A percentile compares a stretch with the other conserved stretches of the same genome.
These are phyloP conservation scores for Pterobdella sp. DNA, from an alignment of 2,888 invertebrate genomes.

Conservation along the genomic window DNA sequence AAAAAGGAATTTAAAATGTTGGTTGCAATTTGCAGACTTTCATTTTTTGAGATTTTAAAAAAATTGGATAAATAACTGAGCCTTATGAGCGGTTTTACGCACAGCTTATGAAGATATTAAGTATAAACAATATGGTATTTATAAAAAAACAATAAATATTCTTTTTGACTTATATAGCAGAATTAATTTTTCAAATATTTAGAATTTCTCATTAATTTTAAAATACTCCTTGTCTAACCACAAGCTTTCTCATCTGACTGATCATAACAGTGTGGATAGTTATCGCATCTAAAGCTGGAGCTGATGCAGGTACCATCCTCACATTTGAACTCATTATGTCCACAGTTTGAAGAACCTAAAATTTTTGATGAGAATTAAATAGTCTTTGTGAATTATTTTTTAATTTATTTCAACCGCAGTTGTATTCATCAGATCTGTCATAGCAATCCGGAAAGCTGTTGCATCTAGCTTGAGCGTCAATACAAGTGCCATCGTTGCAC, in stretches of 20 bases:
- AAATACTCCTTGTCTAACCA: too few relatives aligned
- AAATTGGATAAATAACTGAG: too few relatives aligned
- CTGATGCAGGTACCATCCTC: slow-evolving; percentile 32
- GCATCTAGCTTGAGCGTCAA: slow-evolving; percentile 29
- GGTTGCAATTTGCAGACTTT: too few relatives aligned
- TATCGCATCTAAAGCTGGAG: slow-evolving; percentile 30
- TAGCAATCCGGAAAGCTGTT: slow-evolving; percentile 33
- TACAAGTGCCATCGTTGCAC: slow-evolving; percentile 33
- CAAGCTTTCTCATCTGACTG: slow-evolving; percentile 33
- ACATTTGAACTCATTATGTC: slow-evolving; percentile 32
- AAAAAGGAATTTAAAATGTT: too few relatives aligned
- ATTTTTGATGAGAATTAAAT: too few relatives aligned
- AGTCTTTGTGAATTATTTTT: background rate
- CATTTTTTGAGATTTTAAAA: too few relatives aligned
- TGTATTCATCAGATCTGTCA: slow-evolving; percentile 34
- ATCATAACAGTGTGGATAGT: slow-evolving; percentile 31
- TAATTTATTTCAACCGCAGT: slow-evolving; percentile 20
- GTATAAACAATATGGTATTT: too few relatives aligned
- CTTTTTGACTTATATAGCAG: too few relatives aligned
- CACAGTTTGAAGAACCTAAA: background rate
- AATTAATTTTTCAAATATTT: background rate
- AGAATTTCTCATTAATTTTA: background rate
- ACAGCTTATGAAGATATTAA: too few relatives aligned
- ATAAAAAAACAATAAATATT: background rate
- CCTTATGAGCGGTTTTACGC: too few relatives aligned